These are phyloP conservation scores for Paelopatides confundens DNA, from an alignment of 53 echinoderm and acorn worm species.

Conservation along the genomic window DNA sequence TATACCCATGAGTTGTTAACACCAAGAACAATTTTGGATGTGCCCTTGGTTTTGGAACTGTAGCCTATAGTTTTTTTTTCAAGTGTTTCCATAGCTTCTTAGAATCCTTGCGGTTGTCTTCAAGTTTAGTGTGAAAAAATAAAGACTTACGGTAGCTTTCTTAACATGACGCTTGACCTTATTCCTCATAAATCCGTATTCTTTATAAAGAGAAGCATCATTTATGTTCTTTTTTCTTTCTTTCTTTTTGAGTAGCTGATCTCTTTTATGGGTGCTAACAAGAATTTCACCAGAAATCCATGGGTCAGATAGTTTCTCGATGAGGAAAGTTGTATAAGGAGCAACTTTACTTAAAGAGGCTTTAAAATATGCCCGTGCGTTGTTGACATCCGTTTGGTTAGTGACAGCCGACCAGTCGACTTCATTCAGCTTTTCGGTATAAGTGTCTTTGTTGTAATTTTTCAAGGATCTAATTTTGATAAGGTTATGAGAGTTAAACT, in stretches of 20 bases:
- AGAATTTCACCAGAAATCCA: not conserved
- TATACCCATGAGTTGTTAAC: not conserved
- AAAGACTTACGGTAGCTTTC: not conserved
- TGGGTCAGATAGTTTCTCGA: not conserved
- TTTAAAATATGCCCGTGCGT: not conserved
- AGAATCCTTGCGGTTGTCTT: not conserved
- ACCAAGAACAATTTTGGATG: not conserved
- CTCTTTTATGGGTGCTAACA: not conserved
- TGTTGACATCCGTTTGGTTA: not conserved
- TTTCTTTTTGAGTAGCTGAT: not conserved
- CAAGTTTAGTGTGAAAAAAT: not conserved
- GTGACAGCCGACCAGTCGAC: not conserved
- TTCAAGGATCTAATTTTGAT: not conserved
- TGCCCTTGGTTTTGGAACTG: not conserved
- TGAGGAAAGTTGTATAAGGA: not conserved
- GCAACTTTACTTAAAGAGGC: not conserved
- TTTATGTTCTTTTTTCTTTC: not conserved
- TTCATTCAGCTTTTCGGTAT: not conserved
- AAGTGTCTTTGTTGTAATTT: not conserved
- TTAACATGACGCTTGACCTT: slow-evolving; percentile 21
- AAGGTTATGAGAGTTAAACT: not conserved
- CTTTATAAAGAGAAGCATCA: slow-evolving; percentile 5
- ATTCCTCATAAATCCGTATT: slow-evolving; percentile 10
- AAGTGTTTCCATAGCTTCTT: slow-evolving; percentile 23
- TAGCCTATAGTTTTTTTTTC: not conserved